A percentile compares a stretch with the other conserved stretches of the same genome.
Conservation (phyloP, 2,797 vertebrate genomes). For the Hypotaenidia philippensis region DNA sequence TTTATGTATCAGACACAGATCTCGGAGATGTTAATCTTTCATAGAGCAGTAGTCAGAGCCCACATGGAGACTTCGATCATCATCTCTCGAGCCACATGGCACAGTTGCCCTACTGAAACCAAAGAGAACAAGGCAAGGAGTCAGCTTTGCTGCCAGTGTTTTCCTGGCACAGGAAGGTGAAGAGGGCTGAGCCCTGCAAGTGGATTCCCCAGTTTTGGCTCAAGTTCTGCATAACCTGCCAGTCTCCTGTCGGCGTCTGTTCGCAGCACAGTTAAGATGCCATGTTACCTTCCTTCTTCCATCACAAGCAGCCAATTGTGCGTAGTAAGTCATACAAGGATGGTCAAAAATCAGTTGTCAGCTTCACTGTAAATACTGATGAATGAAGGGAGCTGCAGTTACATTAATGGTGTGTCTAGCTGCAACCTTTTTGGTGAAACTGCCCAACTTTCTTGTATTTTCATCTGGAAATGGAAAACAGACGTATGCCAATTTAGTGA, state of each 20-base stretch:
- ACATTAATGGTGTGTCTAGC: background rate
- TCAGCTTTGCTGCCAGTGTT: background rate
- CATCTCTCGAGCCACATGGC: background rate
- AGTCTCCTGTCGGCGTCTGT: background rate
- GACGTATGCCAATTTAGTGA: background rate
- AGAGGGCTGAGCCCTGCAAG: background rate
- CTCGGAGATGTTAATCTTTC: slow-evolving; percentile 48
- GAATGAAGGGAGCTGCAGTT: background rate
- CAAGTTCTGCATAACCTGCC: background rate
- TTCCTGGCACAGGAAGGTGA: background rate
- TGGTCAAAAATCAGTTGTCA: background rate
- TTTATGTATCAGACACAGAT: slow-evolving; percentile 31
- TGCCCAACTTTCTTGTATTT: background rate
- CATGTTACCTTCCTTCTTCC: background rate
- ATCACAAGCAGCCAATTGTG: background rate
- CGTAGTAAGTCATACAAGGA: background rate
- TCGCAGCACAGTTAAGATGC: background rate
- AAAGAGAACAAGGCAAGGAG: background rate
- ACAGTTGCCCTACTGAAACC: background rate
- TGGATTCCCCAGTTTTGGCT: background rate
- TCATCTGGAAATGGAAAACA: background rate
- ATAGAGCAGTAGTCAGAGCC: background rate
- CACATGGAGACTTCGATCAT: background rate
- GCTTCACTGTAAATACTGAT: background rate
- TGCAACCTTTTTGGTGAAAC: background rate